These are phyloP conservation scores for Crax fasciolata DNA, from an alignment of 2,797 vertebrate species.

Conservation along the genomic window DNA sequence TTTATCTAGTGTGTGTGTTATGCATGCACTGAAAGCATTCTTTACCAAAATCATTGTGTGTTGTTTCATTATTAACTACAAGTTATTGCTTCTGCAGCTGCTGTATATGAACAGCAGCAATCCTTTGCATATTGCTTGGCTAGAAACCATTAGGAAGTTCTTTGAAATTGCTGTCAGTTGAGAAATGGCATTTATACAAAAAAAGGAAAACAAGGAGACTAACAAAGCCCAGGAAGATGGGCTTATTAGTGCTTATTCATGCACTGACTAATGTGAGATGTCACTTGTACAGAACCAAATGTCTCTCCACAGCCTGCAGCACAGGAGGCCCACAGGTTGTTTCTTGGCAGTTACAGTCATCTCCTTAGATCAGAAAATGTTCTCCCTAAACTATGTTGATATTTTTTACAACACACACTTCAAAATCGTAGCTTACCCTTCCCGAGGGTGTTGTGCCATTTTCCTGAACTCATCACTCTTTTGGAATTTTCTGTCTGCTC, in stretches of 20 bases:
- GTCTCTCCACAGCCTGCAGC: background rate
- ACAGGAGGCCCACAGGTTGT: background rate
- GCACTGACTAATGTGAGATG: conserved; percentile 24
- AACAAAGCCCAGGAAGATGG: background rate
- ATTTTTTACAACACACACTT: background rate
- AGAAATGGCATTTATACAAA: background rate
- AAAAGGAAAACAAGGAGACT: background rate
- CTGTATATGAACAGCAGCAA: background rate
- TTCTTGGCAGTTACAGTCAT: background rate
- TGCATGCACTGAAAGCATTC: background rate
- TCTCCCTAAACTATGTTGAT: background rate
- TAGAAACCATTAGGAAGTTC: background rate
- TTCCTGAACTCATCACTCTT: background rate
- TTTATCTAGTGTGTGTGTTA: background rate
- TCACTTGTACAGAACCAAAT: background rate
- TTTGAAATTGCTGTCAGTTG: background rate
- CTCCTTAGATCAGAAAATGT: background rate
- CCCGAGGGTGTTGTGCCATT: background rate
- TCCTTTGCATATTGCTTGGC: background rate
- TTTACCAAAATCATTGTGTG: background rate
- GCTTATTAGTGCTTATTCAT: conserved; percentile 18
- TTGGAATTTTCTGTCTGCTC: background rate
- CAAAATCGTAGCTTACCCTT: background rate
- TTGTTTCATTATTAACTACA: background rate
- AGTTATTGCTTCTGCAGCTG: background rate